These are phyloP conservation scores for Engraulis encrasicolus DNA, from an alignment of 2,113 vertebrate genomes.

Conservation along the genomic window DNA sequence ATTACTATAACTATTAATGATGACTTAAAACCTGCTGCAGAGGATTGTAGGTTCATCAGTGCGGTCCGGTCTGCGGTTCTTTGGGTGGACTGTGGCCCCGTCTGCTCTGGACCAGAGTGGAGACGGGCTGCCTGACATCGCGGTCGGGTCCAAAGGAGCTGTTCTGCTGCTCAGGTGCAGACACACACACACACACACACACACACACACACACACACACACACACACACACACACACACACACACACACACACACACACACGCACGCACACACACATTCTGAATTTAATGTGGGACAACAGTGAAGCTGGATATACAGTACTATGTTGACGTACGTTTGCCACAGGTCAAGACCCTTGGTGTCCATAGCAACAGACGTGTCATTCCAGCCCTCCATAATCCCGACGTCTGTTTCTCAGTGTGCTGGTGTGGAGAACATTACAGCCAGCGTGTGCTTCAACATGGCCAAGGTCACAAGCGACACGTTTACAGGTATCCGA, in stretches of 20 bases:
- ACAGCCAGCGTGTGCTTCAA: conserved; percentile 62
- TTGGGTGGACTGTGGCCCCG: conserved; percentile 71
- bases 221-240: conserved; percentile 56
- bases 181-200: neutral
- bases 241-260: conserved; percentile 36
- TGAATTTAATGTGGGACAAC: too few species aligned
- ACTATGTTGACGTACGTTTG: conserved; percentile 13
- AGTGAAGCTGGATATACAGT: too few species aligned
- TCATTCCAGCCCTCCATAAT: conserved; percentile 58
- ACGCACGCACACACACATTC: conserved; percentile 50
- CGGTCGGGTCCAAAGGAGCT: conserved; percentile 70
- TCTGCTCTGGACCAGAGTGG: conserved; percentile 62
- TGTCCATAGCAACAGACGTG: conserved; percentile 54
- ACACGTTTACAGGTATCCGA: neutral
- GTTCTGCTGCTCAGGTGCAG: conserved; percentile 73
- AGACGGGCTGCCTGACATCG: conserved; percentile 67
- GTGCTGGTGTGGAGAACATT: conserved; percentile 3
- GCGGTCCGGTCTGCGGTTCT: conserved; percentile 57
- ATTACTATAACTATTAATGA: too few species aligned
- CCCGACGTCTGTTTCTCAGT: conserved; percentile 49
- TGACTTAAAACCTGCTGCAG: conserved; percentile 50
- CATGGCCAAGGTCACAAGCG: conserved; percentile 50
- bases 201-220: conserved; percentile 13
- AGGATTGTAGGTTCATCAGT: conserved; percentile 68
- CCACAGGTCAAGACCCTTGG: conserved; percentile 70